Percentiles rank a stretch among this genome's conserved stretches.
Evolutionary conservation across 2,113 vertebrate species (phyloP).

Genomic region (Sialia sialis): DNA sequence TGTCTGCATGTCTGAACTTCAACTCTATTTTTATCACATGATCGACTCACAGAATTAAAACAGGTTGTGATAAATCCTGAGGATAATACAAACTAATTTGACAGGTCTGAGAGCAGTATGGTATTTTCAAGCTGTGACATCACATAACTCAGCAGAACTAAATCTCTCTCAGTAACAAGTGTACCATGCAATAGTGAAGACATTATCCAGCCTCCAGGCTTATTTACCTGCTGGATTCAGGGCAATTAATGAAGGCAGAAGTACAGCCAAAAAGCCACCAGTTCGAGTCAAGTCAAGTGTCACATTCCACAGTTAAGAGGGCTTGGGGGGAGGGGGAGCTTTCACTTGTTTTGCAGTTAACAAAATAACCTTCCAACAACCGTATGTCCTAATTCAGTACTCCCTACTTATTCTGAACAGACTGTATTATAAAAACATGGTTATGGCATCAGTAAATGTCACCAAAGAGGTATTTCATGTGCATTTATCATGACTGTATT

Average conservation of each 20-base stretch:
- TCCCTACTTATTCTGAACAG: neutral
- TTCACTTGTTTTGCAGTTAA: neutral
- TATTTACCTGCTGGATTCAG: neutral
- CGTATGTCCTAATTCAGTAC: neutral
- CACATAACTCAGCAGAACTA: neutral
- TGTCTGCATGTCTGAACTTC: neutral
- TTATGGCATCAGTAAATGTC: neutral
- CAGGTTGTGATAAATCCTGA: neutral
- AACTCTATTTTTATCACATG: neutral
- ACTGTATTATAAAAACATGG: neutral
- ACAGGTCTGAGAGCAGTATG: neutral
- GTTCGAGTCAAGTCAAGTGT: neutral
- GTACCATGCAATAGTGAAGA: neutral
- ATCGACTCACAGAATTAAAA: neutral
- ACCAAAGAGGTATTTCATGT: neutral
- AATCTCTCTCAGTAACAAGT: neutral
- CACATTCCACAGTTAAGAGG: neutral
- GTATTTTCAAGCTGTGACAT: neutral
- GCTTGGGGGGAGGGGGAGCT: fast-evolving
- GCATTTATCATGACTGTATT: neutral
- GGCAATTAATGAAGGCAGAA: neutral
- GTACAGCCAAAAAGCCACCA: neutral
- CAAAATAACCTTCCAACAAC: neutral
- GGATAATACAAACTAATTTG: neutral
- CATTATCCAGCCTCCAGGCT: neutral